Percentiles rank a stretch among this genome's conserved stretches.
Conservation (phyloP, 2,113 vertebrate genomes). For the Nerophis ophidion region DNA sequence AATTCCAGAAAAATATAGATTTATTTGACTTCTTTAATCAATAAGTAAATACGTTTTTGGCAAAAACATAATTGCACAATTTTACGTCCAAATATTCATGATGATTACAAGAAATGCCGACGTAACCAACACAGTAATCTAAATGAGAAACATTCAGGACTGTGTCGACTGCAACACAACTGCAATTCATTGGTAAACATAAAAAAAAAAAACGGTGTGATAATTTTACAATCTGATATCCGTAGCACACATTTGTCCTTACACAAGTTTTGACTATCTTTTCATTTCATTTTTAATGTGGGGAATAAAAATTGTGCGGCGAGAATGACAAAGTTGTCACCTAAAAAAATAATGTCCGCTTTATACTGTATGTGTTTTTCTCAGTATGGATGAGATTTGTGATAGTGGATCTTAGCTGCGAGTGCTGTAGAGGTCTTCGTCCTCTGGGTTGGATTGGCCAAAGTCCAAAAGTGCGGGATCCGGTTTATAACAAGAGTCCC, state of each 20-base stretch:
- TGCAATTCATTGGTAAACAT: slow-evolving; percentile 16
- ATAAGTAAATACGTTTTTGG: slow-evolving; percentile 19
- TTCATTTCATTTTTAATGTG: background rate
- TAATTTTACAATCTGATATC: slow-evolving; percentile 32
- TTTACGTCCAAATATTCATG: slow-evolving; percentile 6
- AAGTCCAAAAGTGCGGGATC: slow-evolving; percentile 80
- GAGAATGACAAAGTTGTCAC: background rate
- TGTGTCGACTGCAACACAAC: slow-evolving; percentile 12
- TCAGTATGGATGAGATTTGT: slow-evolving; percentile 15
- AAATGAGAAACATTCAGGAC: slow-evolving; percentile 35
- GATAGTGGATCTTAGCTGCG: slow-evolving; percentile 71
- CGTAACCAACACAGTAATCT: slow-evolving; percentile 11
- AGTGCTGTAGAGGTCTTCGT: slow-evolving; percentile 86
- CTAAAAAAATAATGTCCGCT: background rate
- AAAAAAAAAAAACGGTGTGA: slow-evolving; percentile 27
- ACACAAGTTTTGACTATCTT: background rate
- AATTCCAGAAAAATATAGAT: slow-evolving; percentile 58
- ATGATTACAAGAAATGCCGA: slow-evolving; percentile 12
- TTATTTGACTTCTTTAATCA: slow-evolving; percentile 41
- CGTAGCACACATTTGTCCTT: slow-evolving; percentile 22
- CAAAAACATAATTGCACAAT: slow-evolving; percentile 9
- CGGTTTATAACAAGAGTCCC: slow-evolving; percentile 63
- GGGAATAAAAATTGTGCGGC: slow-evolving; percentile 22
- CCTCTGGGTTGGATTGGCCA: slow-evolving; percentile 83
- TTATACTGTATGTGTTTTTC: background rate